Base-by-base conservation (phyloP, 2,113 vertebrate species). In the Rutilus rutilus region DNA sequence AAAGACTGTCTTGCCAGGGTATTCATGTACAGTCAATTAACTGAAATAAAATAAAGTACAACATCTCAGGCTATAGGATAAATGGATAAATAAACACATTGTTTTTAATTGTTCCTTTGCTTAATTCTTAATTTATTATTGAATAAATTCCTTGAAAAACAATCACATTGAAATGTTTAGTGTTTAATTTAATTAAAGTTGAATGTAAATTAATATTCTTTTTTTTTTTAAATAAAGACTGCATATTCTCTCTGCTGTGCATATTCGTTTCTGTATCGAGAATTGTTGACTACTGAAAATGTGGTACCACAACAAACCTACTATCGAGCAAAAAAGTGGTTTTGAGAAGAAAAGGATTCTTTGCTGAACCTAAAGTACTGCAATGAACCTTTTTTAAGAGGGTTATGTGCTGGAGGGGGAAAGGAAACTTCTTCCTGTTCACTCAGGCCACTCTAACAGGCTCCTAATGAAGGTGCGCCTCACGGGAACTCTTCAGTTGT, bases 341-440 rank as follows among this genome's bases (percentile, higher is more conserved):
- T 69, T 36, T 21, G 65, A 69, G 30, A 36, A 36, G 65, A 69
- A 69, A 69, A 19, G 30, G 14, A 5, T 36, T 50, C 23, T 52
- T 27, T 27, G n/a, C 73, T 19, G 45, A 76, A 50, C 11, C 23
- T 6, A 30, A 25, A 14, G 74, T 52, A n/a, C 45, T 50, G 74
- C 39, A 45, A 10, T 14, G 25, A 52, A 82, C 45, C 80, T 15
- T 54, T 36, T 21, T 71, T 39, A 73, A 57, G 50, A 71, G 30
- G 15, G 3, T 36, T 57, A 57, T 42, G 65, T 42, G 65, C 67
- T 65, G 27, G 52, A 27, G 27, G 57, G 78, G 67, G 69, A 50
- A 82, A 45, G 23, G 23, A 86, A 80, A 69, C 52, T 79, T 79
- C 84, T 85, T 54, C 82, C 82, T 39, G 84, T 79, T 85, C 76